Evolutionary conservation across 1,140 invertebrate genomes (phyloP).

Genomic region (Lasioglossum albipes): DNA sequence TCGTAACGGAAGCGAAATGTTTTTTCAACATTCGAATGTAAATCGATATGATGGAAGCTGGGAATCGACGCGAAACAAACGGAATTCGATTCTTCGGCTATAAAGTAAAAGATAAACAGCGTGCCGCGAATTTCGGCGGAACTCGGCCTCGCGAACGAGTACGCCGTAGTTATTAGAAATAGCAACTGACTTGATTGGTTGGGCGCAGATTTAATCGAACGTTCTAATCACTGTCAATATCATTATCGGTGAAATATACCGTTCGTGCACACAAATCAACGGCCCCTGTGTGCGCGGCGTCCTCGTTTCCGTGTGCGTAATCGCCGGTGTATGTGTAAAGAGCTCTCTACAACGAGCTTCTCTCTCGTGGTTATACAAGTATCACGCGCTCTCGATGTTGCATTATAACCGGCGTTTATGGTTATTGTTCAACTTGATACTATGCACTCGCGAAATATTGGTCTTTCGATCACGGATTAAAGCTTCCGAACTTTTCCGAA

Average conservation of each 20-base stretch:
- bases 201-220: not conserved
- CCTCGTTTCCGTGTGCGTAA: not conserved
- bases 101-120: not conserved
- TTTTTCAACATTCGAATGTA: too few species aligned
- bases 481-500: not conserved
- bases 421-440: not conserved
- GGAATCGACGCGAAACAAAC: too few species aligned
- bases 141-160: too few species aligned
- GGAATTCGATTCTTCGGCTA: not conserved
- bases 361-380: not conserved
- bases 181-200: not conserved
- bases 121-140: not conserved
- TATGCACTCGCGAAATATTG: not conserved
- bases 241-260: constrained; percentile 8
- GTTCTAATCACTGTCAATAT: constrained; percentile 17
- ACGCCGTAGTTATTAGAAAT: not conserved
- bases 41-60: too few species aligned
- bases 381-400: not conserved
- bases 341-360: constrained; percentile 1
- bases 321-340: not conserved
- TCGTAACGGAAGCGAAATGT: too few species aligned
- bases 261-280: constrained; percentile 3
- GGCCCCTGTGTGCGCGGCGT: not conserved
- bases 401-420: not conserved
- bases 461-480: not conserved